Conservation (phyloP, 2,797 vertebrate species). For the Ciconia nigra region DNA sequence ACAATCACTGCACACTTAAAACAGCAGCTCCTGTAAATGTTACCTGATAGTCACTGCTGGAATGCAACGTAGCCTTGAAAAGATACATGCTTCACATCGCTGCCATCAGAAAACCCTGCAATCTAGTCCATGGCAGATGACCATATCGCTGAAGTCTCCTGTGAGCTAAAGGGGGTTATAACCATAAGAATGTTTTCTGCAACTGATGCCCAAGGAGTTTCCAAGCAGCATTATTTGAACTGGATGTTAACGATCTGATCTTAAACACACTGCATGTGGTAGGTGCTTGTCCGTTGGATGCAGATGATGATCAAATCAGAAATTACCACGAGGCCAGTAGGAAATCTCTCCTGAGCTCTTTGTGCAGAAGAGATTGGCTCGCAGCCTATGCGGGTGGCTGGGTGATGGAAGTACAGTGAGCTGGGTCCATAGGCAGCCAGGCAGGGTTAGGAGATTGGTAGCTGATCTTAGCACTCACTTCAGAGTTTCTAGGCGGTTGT, state of each 20-base stretch:
- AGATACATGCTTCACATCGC: not conserved
- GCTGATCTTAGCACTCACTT: not conserved
- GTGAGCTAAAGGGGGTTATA: not conserved
- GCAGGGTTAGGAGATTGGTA: not conserved
- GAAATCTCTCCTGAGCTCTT: not conserved
- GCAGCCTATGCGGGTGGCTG: not conserved
- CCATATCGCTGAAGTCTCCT: not conserved
- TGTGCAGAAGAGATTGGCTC: not conserved
- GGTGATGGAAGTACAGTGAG: not conserved
- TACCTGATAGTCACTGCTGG: not conserved
- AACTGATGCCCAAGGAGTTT: not conserved
- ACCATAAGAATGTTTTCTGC: not conserved
- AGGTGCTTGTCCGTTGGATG: not conserved
- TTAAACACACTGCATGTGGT: not conserved
- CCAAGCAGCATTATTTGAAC: not conserved
- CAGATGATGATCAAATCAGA: not conserved
- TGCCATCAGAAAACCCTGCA: not conserved
- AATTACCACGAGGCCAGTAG: fast-evolving
- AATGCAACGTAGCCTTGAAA: not conserved
- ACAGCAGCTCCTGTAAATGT: not conserved
- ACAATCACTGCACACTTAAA: not conserved
- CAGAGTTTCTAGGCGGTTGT: not conserved
- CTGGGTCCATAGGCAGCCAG: not conserved
- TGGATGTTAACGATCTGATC: not conserved
- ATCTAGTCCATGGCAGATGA: fast-evolving